A percentile compares a stretch with the other conserved stretches of the same genome.
Conservation (phyloP, 2,888 invertebrate genomes). For the Rhagonycha fulva region DNA sequence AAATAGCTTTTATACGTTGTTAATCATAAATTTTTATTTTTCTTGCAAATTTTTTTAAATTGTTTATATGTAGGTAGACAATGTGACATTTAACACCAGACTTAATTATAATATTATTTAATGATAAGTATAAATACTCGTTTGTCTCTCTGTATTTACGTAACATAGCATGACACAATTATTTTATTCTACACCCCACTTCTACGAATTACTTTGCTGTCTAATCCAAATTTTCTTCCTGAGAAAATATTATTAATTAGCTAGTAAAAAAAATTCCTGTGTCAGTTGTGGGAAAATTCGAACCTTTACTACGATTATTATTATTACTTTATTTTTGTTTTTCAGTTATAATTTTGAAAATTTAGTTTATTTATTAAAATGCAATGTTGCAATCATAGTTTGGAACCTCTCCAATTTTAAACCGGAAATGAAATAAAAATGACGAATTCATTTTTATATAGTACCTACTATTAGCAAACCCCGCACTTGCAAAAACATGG, state of each 20-base stretch:
- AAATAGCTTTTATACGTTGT: neutral
- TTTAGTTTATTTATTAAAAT: too few species aligned
- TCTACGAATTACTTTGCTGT: neutral
- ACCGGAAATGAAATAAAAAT: too few species aligned
- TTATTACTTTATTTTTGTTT: too few species aligned
- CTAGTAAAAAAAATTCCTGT: too few species aligned
- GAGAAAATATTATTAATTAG: neutral
- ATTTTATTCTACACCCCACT: neutral
- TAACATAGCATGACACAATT: neutral
- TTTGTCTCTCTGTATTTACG: neutral
- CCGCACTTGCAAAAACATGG: too few species aligned
- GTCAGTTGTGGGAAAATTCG: too few species aligned
- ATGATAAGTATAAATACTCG: neutral
- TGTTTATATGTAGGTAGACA: neutral
- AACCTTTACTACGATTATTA: too few species aligned
- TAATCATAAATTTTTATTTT: neutral
- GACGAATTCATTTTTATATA: too few species aligned
- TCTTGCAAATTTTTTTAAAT: neutral
- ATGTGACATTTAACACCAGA: neutral
- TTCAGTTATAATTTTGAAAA: too few species aligned
- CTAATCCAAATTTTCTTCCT: neutral
- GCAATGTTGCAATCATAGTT: too few species aligned
- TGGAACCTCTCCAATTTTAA: too few species aligned
- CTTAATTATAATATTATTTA: neutral
- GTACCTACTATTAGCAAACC: too few species aligned